These are phyloP conservation scores for Panurus biarmicus DNA, from an alignment of 2,113 vertebrate species.

Conservation along the genomic window DNA sequence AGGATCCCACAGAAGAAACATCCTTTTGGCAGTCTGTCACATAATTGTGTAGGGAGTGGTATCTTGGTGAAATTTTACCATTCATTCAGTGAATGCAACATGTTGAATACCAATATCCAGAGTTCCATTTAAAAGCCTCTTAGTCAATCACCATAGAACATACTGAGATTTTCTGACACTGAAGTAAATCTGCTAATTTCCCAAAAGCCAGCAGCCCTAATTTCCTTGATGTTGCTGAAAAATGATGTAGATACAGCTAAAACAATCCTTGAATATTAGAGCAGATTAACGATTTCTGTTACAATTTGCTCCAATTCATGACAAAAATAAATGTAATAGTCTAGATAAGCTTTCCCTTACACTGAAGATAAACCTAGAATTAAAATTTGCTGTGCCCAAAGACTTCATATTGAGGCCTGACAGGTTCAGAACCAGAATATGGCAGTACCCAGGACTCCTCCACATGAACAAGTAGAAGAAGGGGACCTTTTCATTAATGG, in stretches of 20 bases:
- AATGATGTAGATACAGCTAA: background rate
- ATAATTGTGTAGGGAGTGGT: background rate
- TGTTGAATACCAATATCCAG: background rate
- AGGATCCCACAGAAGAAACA: background rate
- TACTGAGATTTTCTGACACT: background rate
- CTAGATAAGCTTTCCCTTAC: background rate
- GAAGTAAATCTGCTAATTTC: background rate
- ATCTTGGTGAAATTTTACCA: background rate
- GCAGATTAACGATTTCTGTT: background rate
- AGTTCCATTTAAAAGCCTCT: background rate
- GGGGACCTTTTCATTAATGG: background rate
- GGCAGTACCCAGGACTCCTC: background rate
- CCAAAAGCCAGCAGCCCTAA: background rate
- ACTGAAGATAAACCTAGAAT: background rate
- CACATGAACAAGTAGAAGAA: background rate
- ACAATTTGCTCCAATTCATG: background rate
- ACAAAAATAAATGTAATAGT: background rate
- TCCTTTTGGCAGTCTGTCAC: background rate
- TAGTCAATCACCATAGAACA: background rate
- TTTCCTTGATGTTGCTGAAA: background rate
- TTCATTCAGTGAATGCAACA: background rate
- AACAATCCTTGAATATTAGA: background rate
- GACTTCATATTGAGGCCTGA: background rate
- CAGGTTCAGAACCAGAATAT: background rate
- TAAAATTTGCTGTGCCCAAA: background rate